These are phyloP conservation scores for Rhizomys pruinosus DNA, from an alignment of 2,113 vertebrate species.

Conservation along the genomic window DNA sequence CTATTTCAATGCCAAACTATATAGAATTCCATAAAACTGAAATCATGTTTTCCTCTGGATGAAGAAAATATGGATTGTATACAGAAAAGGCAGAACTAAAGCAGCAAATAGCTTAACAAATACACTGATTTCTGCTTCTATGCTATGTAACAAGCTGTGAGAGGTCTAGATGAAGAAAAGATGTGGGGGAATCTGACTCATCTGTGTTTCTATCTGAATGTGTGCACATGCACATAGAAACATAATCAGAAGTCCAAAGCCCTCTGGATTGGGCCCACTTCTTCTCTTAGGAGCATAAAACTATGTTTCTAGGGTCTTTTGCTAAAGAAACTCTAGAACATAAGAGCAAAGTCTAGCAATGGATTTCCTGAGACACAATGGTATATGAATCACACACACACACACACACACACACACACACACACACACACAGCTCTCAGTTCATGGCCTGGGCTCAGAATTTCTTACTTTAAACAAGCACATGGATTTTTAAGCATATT, in stretches of 20 bases:
- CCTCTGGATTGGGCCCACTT: not conserved
- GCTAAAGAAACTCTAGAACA: conserved; percentile 4
- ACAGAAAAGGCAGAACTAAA: not conserved
- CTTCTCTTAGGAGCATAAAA: not conserved
- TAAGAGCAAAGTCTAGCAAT: not conserved
- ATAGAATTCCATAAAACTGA: no score
- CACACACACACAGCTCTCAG: no score
- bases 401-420: no score
- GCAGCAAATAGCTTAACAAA: not conserved
- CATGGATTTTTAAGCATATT: not conserved
- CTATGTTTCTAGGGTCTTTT: not conserved
- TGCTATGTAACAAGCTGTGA: not conserved
- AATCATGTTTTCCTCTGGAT: no score
- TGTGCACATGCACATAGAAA: not conserved
- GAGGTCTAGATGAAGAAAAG: not conserved
- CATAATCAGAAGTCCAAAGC: not conserved
- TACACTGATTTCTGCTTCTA: not conserved
- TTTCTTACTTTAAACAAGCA: not conserved
- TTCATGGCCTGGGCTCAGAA: no score
- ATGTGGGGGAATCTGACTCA: not conserved
- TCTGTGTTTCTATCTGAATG: not conserved
- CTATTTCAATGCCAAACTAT: no score
- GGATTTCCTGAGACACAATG: conserved; percentile 25
- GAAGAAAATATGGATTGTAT: not conserved
- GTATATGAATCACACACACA: no score